Base-by-base conservation (phyloP, 1,140 invertebrate species). In the Homalodisca vitripennis region DNA sequence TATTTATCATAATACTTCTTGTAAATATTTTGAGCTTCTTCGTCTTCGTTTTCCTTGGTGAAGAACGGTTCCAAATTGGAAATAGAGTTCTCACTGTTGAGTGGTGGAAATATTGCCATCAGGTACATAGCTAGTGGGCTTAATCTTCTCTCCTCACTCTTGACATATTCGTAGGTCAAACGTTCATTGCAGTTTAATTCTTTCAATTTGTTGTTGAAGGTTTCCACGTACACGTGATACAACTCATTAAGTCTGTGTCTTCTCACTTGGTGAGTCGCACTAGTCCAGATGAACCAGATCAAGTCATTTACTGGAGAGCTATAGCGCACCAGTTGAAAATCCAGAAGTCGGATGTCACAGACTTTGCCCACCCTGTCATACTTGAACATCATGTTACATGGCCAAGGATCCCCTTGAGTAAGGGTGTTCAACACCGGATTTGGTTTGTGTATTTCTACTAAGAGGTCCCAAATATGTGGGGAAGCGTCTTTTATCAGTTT, bases 361-460 rank as follows among this genome's bases (percentile, higher is more conserved):
- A 83, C 80, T 62, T 82, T 79, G 0, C 78, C 77, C 0, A 77
- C 55, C 0, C 79, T 70, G 64, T 85, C 75, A 67, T 88, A 88
- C 46, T 80, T 80, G 73, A 88, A 88, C 72, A 89, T 76, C 77
- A 88, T 86, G 71, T 89, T 89, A 70, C 87, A 88, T 0, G 84
- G 79, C 87, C 87, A 89, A 32, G 81, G 79, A 74, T 89, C 88
- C 2, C 87, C 87, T 48, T 89, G 88, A 73, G 84, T 86, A 10
- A 89, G 78, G 0, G 88, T 86, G 29, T 82, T 79, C 68, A 87
- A 87, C 2, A 17, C 2, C 2, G 24, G 14, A 13, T 22, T 24
- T 6, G 26, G 55, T 29, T 27, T 60, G n/a, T 29, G 29, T 10
- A 60, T 60, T 60, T 60, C 26, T 29, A 31, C 24, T 2, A 29